Evolutionary conservation across 2,797 vertebrate species (phyloP).

Genomic region (Tarsius wallacei): DNA sequence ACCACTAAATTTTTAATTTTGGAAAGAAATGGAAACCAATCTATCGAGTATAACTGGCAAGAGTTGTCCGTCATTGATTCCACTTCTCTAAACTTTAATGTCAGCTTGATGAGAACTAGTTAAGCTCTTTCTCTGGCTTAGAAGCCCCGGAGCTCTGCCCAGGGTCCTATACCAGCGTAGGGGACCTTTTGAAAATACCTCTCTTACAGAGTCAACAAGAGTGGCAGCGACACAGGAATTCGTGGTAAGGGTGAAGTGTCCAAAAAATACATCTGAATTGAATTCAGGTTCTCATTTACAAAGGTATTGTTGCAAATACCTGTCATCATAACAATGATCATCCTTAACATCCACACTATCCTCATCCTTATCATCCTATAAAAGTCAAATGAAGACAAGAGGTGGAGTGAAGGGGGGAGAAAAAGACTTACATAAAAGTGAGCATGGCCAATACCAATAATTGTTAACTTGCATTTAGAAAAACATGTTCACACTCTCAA

Average conservation of each 20-base stretch:
- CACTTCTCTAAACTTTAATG: background rate
- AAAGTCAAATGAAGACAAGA: background rate
- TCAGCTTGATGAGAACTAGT: background rate
- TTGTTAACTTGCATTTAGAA: background rate
- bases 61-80: background rate
- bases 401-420: background rate
- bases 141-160: background rate
- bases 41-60: background rate
- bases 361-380: background rate
- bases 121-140: background rate
- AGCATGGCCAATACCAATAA: background rate
- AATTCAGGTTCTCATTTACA: slow-evolving; percentile 22
- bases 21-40: slow-evolving; percentile 2
- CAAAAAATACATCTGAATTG: background rate
- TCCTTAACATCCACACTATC: background rate
- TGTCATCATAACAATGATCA: background rate
- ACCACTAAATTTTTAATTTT: slow-evolving; percentile 17
- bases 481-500: background rate
- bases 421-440: background rate
- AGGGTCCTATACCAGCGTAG: too few relatives aligned
- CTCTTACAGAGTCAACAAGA: slow-evolving; percentile 9
- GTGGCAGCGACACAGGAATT: background rate
- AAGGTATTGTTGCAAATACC: background rate
- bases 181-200: background rate
- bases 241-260: background rate